Evolutionary conservation across 2,113 vertebrate genomes (phyloP), one percentile per base, ranked within the genome.

Genomic region (Coryphaenoides rupestris): DNA sequence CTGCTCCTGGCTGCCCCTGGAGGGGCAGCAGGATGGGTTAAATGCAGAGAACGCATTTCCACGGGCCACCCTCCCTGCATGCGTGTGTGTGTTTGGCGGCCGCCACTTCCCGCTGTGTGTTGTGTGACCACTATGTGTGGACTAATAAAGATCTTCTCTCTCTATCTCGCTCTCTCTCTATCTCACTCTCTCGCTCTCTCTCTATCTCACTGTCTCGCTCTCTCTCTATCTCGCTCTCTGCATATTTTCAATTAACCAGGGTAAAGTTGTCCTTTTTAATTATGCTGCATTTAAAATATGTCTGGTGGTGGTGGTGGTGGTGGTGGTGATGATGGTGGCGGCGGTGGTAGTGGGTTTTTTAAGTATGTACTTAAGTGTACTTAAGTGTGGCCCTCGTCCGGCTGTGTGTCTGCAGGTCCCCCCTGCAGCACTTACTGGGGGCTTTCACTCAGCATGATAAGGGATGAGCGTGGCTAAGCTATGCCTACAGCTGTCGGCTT

Each of bases 201-300:
- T 58, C 7, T 9, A 10, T 21, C 54, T 21, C 0, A 2, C 17
- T 19, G 2, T 40, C 53, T 23, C 19, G 10, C 7, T 60, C 19
- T 60, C 19, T 60, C 33, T 60, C 58, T 17, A 52, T 56, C 46
- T 0, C 65, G 56, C 26, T 15, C 3, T 0, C 24, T 52, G 19
- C 17, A 17, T 33, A 26, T 81, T 83, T 81, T 79, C 75, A 80
- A 68, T 82, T 73, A 81, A 63, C 76, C 21, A 7, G 60, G 63
- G 67, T 69, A 74, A 82, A 77, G 78, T 66, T 75, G 63, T 65
- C 75, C 62, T 76, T 50, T 65, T 81, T 84, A 79, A 80, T 83
- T 78, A 82, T 57, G 47, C 60, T 28, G 53, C 58, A 71, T 81
- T 81, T 77, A 63, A 62, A 86, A 68, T 73, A 75, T 56, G 77